Base-by-base conservation (phyloP, 2,888 invertebrate species). In the Ichneumon xanthorius region DNA sequence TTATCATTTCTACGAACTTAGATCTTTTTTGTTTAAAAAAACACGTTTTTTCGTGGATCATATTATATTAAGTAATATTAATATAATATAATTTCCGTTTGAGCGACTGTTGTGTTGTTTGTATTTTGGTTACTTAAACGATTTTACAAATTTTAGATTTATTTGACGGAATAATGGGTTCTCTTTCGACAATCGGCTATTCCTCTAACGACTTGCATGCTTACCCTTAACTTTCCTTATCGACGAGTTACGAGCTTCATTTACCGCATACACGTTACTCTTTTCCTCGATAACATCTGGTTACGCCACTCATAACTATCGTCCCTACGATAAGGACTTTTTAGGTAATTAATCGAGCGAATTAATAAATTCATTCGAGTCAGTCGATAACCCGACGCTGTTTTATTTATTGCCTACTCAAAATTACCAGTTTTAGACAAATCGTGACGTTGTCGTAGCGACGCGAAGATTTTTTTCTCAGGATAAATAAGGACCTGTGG, bases 1-100 rank as follows among this genome's bases (percentile, higher is more conserved):
- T 88, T 91, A 75, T 90, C 90, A 76, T 90, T 89, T 79, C 89
- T 90, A 77, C 89, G 89, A 55, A 89, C 88, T 78, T 91, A 90
- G 79, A 85, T 85, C 22, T 26, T 55, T 45, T 40, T 40, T 45
- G 16, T 45, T 26, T 11, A 26, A 22, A 58, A n/a, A 19, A n/a
- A 19, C 4, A 22, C 14, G 3, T 26, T 63, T 63, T 33, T 30
- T 16, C 61, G 30, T n/a, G 4, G n/a, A 30, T 6, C 5, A 16
- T 33, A 9, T 63, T 48, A 48, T 40, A 40, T 40, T 40, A 11
- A 40, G 1, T 40, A 40, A 40, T 9, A 40, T 40, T 40, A 9
- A 40, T 40, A 4, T 48, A 16, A 33, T 63, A 16, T 63, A 63
- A 33, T 33, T 33, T 63, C 2, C 33, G 30, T 63, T 63, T 16